Evolutionary conservation across 1,140 invertebrate species (phyloP), one percentile per base, ranked within the genome.

Genomic region (Globodera rostochiensis): DNA sequence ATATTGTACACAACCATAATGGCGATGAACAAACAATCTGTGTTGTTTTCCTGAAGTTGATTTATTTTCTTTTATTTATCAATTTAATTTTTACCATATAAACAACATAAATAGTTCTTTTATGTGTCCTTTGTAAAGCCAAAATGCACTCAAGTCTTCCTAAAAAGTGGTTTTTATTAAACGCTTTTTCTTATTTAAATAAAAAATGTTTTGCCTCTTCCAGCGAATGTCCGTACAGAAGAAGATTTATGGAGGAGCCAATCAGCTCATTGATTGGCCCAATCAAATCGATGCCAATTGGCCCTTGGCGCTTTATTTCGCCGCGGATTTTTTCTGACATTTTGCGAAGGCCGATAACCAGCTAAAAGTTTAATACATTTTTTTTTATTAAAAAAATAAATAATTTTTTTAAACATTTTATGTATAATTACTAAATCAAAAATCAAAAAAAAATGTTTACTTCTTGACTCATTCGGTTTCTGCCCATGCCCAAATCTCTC

Each of bases 401-500:
- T 60, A 15, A 11, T 60, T 60, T 60, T 25, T 25, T 25, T 60
- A 8, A 60, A 13, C 15, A 60, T 60, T 60, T 60, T 60, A 36
- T 36, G 36, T 11, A 19, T 15, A 60, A 15, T 60, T 15, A 60
- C 19, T 60, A 60, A 60, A 60, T 19, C 1, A 6, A 74, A 36
- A n/a, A n/a, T 73, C 1, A 13, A 73, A n/a, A 73, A 36, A 36
- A 3, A 36, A 36, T 3, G 36, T 25, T 49, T 76, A 77, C 75
- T 70, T 69, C 15, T 70, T 60, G n/a, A 19, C 69, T 70, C 53
- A 77, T 19, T 77, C 69, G 50, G 13, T 49, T 77, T 67, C 57
- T 60, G 49, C 76, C 76, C 76, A 77, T 77, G 21, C 76, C 76
- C 57, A 77, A 49, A 49, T 77, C 76, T 21, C 76, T 36, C 15